Percentiles rank a stretch among this genome's conserved stretches.
phyloP scores from a whole-genome alignment of 2,888 invertebrate species.

The Noctua fimbriata region DNA sequence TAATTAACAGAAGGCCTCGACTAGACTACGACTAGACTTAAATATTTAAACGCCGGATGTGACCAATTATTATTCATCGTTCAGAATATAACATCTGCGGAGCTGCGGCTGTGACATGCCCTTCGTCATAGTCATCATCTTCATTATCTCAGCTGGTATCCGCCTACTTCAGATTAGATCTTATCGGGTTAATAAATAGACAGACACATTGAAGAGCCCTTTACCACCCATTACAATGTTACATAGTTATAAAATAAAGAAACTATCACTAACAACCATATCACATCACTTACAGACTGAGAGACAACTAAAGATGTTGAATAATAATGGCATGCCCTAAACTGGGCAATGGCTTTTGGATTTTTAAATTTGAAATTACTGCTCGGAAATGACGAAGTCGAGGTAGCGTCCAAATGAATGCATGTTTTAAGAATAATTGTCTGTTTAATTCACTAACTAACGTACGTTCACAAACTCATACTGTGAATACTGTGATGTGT shows the following conservation, averaged over 20 bases:
- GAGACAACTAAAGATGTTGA: background rate
- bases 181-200: constrained; percentile 16
- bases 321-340: background rate
- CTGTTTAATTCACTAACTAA: background rate
- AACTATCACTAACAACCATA: background rate
- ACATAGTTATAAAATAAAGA: constrained; percentile 9
- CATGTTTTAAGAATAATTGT: background rate
- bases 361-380: background rate
- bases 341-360: background rate
- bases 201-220: constrained; percentile 1
- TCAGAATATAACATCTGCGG: constrained; percentile 64
- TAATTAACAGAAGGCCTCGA: constrained; percentile 18
- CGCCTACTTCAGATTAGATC: constrained; percentile 39
- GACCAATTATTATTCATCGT: constrained; percentile 65
- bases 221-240: background rate
- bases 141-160: constrained; percentile 44
- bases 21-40: constrained; percentile 60
- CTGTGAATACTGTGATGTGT: background rate
- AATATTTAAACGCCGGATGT: constrained; percentile 63
- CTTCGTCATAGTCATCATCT: constrained; percentile 53
- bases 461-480: background rate
- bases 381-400: no score
- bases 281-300: constrained; percentile 6
- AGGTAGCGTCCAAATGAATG: background rate
- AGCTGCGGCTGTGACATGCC: constrained; percentile 47